These are phyloP conservation scores for Menura novaehollandiae DNA, from an alignment of 2,113 vertebrate genomes.

Conservation along the genomic window DNA sequence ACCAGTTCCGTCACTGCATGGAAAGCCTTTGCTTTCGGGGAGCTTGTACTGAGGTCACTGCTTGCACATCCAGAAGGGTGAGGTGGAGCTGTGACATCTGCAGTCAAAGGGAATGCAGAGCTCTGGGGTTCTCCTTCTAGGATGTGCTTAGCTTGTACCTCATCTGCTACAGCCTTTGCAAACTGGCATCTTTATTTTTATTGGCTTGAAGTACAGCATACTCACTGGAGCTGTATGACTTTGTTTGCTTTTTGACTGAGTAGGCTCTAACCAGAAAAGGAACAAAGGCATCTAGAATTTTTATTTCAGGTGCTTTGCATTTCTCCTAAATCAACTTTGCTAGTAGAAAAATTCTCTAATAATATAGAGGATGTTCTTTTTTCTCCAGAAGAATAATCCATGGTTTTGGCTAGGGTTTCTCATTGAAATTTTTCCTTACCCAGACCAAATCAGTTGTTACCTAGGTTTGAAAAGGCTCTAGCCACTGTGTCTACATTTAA, in stretches of 20 bases:
- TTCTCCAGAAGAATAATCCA: not conserved
- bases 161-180: not conserved
- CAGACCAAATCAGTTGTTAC: not conserved
- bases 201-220: not conserved
- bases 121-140: not conserved
- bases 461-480: not conserved
- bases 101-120: not conserved
- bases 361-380: not conserved
- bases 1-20: not conserved
- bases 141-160: not conserved
- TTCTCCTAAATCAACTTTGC: not conserved
- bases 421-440: not conserved
- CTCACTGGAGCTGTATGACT: not conserved
- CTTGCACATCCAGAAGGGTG: not conserved
- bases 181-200: not conserved
- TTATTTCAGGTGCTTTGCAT: not conserved
- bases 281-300: not conserved
- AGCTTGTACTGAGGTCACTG: not conserved
- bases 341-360: not conserved
- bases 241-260: not conserved
- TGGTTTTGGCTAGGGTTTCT: not conserved
- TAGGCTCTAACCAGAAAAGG: not conserved
- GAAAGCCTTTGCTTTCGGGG: not conserved
- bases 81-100: not conserved
- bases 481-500: not conserved